Conservation (phyloP, 2,797 vertebrate genomes). For the Periparus ater region DNA sequence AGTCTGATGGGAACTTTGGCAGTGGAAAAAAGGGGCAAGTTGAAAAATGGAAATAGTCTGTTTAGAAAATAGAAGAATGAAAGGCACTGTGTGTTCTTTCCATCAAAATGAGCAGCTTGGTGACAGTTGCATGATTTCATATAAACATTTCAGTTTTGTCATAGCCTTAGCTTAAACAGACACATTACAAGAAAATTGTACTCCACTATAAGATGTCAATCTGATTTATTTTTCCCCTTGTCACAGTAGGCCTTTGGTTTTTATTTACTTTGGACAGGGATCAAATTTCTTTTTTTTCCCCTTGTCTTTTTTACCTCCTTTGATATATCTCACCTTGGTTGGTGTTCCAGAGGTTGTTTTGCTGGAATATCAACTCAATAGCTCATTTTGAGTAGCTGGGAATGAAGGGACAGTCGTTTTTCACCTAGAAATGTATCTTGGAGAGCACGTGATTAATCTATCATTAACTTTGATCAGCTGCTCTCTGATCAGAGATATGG, state of each 20-base stretch:
- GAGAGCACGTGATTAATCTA: neutral
- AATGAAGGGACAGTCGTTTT: neutral
- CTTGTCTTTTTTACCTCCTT: neutral
- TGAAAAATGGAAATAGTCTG: neutral
- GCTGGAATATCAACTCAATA: neutral
- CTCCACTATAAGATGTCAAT: neutral
- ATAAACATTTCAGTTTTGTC: constrained; percentile 8
- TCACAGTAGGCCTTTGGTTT: neutral
- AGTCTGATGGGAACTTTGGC: neutral
- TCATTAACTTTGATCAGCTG: neutral
- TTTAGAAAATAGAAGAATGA: constrained; percentile 2
- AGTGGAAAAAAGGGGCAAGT: neutral
- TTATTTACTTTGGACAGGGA: constrained; percentile 7
- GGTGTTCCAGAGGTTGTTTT: neutral
- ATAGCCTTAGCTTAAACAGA: constrained; percentile 16
- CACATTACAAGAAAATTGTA: neutral
- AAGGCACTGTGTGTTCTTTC: neutral
- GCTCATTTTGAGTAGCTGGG: neutral
- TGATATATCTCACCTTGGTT: neutral
- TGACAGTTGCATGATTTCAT: constrained; percentile 36
- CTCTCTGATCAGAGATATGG: neutral
- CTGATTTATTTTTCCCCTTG: constrained; percentile 1
- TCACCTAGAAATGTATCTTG: neutral
- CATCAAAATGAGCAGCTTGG: constrained; percentile 16
- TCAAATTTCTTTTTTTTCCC: neutral